Base-by-base conservation (phyloP, 2,888 invertebrate genomes). In the Hipparchia semele region DNA sequence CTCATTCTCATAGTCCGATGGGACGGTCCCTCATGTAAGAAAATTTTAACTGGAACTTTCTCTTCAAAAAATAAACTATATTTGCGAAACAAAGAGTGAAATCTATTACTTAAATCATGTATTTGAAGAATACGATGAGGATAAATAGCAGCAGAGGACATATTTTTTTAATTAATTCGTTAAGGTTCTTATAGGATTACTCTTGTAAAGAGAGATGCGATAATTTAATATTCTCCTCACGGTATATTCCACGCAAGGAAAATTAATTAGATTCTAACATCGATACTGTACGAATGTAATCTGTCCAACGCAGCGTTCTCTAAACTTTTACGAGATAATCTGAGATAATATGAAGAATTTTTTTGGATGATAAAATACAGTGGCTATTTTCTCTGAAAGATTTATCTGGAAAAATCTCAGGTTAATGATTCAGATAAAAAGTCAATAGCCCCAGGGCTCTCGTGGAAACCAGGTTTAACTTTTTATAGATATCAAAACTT, bases 201-300 rank as follows among this genome's bases (percentile, higher is more conserved):
- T 70, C 51, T 72, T 72, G 67, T 69, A 73, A 71, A 73, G 71
- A 75, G 54, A 64, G 54, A 60, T 68, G 68, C 68, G 70, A 54
- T 73, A 68, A 74, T 74, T 76, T 68, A 76, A 72, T 76, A 76
- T 73, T 74, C 73, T 56, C 56, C 70, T 73, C 68, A 72, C 70
- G 72, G 60, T 60, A 53, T 72, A 70, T 70, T 69, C 70, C 45
- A 64, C 73, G 70, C 46, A 70, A 70, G 68, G 70, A 68, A 74
- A 76, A 74, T 74, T 73, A 77, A 78, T 77, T 76, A 75, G 68
- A 75, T 75, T 78, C 61, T 73, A 73, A 76, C 65, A 77, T 73
- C 75, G 73, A 78, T 79, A 77, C 64, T 67, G 66, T 66, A 76
- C 73, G 74, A 70, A 71, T 74, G 72, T 72, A 75, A 75, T 77